Base-by-base conservation (phyloP, 2,888 invertebrate species). In the Drosophila mulleri region DNA sequence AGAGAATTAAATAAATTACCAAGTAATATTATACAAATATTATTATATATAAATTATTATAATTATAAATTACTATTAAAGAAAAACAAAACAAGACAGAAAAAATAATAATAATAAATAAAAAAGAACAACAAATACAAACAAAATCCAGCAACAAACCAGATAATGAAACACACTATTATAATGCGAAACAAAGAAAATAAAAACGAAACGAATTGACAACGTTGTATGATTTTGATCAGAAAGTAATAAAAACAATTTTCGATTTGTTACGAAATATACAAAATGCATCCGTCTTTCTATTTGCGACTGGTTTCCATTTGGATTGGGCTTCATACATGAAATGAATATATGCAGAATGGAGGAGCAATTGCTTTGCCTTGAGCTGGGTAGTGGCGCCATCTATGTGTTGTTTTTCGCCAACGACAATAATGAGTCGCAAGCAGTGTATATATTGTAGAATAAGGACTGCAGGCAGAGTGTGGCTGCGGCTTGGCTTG, bases 151-250 rank as follows among this genome's bases (percentile, higher is more conserved):
- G 60, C 53, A 68, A 66, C 72, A 74, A 68, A 87, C 82, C 86
- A 81, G 82, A 90, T 90, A 75, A 75, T 63, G 59, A 75, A 60
- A 77, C 74, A 77, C 75, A 81, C 74, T 74, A 81, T 77, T 73
- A 81, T 79, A 81, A 79, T 63, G 73, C 75, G 76, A 75, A 54
- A 69, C 26, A 70, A 70, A 56, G 58, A 66, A 57, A 58, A 47
- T 41, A 52, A 54, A 63, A 70, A 73, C 73, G 77, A 75, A 90
- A 91, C 90, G 87, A 91, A 91, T 92, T 92, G 90, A 92, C 83
- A 92, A 91, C 90, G 91, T 92, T 92, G 92, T 92, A 92, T 92
- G 91, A 92, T 92, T 92, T 92, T 92, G 91, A 92, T 92, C 92
- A 92, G 90, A 90, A 91, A 91, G 86, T 90, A 91, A 89, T 85